phyloP scores from a whole-genome alignment of 2,888 invertebrate genomes.

The Papilio protenor region DNA sequence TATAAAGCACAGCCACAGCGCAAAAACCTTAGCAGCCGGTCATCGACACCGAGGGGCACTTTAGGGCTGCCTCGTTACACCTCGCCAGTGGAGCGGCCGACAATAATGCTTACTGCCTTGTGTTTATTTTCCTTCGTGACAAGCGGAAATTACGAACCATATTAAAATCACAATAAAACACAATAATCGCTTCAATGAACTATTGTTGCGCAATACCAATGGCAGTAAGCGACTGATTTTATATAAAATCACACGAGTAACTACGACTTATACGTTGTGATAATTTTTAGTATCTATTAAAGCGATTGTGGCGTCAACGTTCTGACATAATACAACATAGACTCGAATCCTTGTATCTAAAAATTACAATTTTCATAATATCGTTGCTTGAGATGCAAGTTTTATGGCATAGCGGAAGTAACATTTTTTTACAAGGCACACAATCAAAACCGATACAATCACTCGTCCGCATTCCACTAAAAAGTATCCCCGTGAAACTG shows the following conservation, averaged over 20 bases:
- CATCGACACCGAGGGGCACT: constrained; percentile 80
- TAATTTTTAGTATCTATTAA: constrained; percentile 21
- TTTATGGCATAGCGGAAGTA: neutral
- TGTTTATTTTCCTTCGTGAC: constrained; percentile 60
- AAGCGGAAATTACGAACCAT: constrained; percentile 49
- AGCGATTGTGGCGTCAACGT: neutral
- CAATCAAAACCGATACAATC: constrained; percentile 27
- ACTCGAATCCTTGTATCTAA: constrained; percentile 18
- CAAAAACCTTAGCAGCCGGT: constrained; percentile 79
- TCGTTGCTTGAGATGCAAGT: neutral
- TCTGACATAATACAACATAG: neutral
- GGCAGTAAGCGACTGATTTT: constrained; percentile 32
- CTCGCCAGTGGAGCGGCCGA: constrained; percentile 64
- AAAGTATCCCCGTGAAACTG: constrained; percentile 33
- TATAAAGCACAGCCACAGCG: constrained; percentile 74
- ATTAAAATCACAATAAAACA: constrained; percentile 49
- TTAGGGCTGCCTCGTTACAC: constrained; percentile 79
- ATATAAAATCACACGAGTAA: constrained; percentile 34
- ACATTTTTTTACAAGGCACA: constrained; percentile 10
- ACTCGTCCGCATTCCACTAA: neutral
- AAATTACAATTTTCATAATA: constrained; percentile 24
- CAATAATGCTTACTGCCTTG: constrained; percentile 57
- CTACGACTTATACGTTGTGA: constrained; percentile 11
- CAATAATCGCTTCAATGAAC: constrained; percentile 46
- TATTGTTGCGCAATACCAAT: constrained; percentile 46